These are phyloP conservation scores for Endomychus coccineus DNA, from an alignment of 2,888 invertebrate species.

Conservation along the genomic window DNA sequence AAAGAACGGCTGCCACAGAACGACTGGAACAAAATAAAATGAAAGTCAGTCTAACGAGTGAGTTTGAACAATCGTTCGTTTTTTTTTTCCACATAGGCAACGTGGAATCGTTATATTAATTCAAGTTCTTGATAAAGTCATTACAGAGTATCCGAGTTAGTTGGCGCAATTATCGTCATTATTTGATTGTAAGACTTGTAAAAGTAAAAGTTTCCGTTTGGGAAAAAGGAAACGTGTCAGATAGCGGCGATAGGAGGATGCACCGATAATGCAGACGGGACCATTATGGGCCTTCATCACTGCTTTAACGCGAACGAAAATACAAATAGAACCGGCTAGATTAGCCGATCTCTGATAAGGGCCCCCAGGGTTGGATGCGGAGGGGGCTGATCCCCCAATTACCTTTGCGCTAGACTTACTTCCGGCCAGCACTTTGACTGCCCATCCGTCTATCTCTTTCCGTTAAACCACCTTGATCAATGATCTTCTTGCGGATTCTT, in stretches of 20 bases:
- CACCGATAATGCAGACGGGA: too few relatives aligned
- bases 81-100: slow-evolving; percentile 18
- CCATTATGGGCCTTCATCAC: slow-evolving; percentile 38
- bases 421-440: slow-evolving; percentile 24
- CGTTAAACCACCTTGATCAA: slow-evolving; percentile 32
- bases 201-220: slow-evolving; percentile 31
- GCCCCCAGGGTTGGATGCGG: slow-evolving; percentile 26
- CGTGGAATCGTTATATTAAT: slow-evolving; percentile 39
- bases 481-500: slow-evolving; percentile 29
- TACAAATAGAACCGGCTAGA: slow-evolving; percentile 39
- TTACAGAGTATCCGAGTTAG: slow-evolving; percentile 34
- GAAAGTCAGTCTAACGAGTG: slow-evolving; percentile 21
- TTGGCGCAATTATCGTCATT: slow-evolving; percentile 38
- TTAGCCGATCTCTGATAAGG: slow-evolving; percentile 39
- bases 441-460: slow-evolving; percentile 25
- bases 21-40: slow-evolving; percentile 26
- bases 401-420: slow-evolving; percentile 27
- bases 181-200: slow-evolving; percentile 33
- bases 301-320: slow-evolving; percentile 36
- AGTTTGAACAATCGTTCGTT: slow-evolving; percentile 17
- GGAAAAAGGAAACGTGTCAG: slow-evolving; percentile 35
- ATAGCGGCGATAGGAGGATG: too few relatives aligned
- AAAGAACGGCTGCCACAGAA: slow-evolving; percentile 21
- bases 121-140: slow-evolving; percentile 37
- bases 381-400: slow-evolving; percentile 22